phyloP scores from a whole-genome alignment of 2,888 invertebrate genomes.

The Oithona nana region DNA sequence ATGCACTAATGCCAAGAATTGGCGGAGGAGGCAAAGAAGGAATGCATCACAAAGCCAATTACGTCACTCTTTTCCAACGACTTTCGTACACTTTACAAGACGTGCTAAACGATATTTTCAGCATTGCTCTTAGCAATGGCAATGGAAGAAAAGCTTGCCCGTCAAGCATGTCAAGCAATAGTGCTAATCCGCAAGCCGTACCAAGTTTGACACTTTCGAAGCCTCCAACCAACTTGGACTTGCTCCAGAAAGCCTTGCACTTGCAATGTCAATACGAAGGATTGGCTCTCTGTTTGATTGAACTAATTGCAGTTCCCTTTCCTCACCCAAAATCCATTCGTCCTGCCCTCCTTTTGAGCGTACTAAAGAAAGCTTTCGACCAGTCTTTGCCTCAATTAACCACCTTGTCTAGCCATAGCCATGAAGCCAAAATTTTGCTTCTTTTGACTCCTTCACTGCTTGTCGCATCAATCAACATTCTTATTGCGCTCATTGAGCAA shows the following conservation, averaged over 20 bases:
- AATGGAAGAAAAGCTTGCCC: background rate
- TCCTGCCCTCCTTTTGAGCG: background rate
- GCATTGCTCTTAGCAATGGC: background rate
- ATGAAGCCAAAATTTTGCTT: background rate
- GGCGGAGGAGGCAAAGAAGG: constrained; percentile 10
- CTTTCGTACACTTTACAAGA: background rate
- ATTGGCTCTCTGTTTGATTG: background rate
- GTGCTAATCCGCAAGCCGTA: no score
- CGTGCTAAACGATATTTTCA: background rate
- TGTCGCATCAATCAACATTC: background rate
- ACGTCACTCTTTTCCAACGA: background rate
- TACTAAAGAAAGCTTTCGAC: background rate
- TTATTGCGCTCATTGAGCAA: background rate
- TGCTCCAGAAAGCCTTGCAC: background rate
- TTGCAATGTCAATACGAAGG: background rate
- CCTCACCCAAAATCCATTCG: background rate
- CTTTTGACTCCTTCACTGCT: background rate
- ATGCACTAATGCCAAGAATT: background rate
- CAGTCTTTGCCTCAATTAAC: background rate
- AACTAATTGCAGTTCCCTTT: background rate
- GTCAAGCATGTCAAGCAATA: background rate
- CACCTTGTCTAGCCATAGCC: background rate
- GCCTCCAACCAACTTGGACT: background rate
- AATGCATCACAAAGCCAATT: background rate
- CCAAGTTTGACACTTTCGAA: no score